phyloP scores from a whole-genome alignment of 2,888 invertebrate genomes.

The Pseudococcus jackbeardsleyi region DNA sequence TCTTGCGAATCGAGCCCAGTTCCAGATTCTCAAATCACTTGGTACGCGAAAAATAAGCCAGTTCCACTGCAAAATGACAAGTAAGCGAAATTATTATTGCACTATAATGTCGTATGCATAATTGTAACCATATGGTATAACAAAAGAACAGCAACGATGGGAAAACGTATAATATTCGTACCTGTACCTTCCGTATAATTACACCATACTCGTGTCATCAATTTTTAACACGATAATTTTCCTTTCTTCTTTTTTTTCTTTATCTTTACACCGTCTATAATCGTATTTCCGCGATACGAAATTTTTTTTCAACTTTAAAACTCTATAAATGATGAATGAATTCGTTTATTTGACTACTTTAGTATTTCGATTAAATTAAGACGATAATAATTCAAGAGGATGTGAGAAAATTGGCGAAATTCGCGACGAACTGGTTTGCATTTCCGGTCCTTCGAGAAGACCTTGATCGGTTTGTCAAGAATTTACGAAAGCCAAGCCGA shows the following conservation, averaged over 20 bases:
- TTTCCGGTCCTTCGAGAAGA: constrained; percentile 11
- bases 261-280: neutral
- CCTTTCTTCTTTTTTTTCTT: constrained; percentile 36
- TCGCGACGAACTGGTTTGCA: constrained; percentile 31
- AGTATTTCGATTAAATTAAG: constrained; percentile 31
- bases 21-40: no score
- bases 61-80: no score
- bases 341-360: neutral
- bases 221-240: neutral
- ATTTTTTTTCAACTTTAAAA: neutral
- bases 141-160: neutral
- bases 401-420: constrained; percentile 29
- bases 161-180: neutral
- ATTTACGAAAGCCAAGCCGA: neutral
- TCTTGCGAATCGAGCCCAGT: no score
- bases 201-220: neutral
- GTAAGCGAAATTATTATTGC: neutral
- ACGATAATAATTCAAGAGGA: neutral
- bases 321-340: neutral
- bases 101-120: neutral
- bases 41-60: no score
- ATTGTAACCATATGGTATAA: neutral
- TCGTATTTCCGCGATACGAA: neutral
- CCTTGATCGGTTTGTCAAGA: constrained; percentile 27
- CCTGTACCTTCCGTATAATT: neutral